Percentiles rank a stretch among this genome's conserved stretches.
Evolutionary conservation across 1,140 invertebrate genomes (phyloP).

Genomic region (Drosophila bocki): DNA sequence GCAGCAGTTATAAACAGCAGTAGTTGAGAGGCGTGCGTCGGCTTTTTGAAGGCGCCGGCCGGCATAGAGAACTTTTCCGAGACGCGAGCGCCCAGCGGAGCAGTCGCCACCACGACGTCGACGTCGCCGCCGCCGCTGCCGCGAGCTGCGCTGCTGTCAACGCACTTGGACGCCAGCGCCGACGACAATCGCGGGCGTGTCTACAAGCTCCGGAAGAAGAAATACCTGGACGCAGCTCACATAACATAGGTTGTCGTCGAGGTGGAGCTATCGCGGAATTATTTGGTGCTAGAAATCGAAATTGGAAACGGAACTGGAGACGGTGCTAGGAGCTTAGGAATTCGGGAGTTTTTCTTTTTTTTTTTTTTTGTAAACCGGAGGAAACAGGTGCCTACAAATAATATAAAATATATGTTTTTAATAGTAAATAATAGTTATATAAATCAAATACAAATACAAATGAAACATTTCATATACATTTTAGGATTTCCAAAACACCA

Average conservation of each 20-base stretch:
- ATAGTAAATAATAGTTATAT: not conserved
- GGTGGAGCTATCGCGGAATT: conserved; percentile 9
- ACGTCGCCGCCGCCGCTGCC: conserved; percentile 74
- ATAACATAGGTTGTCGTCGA: conserved; percentile 64
- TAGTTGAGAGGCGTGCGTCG: conserved; percentile 10
- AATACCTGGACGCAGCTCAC: conserved; percentile 69
- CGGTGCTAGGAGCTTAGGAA: conserved; percentile 3
- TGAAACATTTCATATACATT: not conserved
- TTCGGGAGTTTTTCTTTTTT: too few relatives aligned
- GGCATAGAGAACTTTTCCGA: conserved; percentile 53
- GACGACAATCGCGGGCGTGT: conserved; percentile 82
- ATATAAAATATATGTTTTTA: not conserved
- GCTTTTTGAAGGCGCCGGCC: conserved; percentile 33
- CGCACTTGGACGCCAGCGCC: conserved; percentile 77
- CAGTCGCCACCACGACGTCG: conserved; percentile 84
- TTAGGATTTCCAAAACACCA: conserved; percentile 6
- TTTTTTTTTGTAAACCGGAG: too few relatives aligned
- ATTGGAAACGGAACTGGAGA: not conserved
- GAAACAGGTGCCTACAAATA: conserved; percentile 3
- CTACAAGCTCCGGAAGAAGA: conserved; percentile 84
- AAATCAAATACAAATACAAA: not conserved
- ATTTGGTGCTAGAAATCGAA: conserved; percentile 12
- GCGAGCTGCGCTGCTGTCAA: conserved; percentile 69
- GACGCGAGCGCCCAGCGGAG: conserved; percentile 69
- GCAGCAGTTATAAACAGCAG: not conserved